Percentiles rank a stretch among this genome's conserved stretches.
phyloP scores from a whole-genome alignment of 2,113 vertebrate genomes.

The Scortum barcoo region DNA sequence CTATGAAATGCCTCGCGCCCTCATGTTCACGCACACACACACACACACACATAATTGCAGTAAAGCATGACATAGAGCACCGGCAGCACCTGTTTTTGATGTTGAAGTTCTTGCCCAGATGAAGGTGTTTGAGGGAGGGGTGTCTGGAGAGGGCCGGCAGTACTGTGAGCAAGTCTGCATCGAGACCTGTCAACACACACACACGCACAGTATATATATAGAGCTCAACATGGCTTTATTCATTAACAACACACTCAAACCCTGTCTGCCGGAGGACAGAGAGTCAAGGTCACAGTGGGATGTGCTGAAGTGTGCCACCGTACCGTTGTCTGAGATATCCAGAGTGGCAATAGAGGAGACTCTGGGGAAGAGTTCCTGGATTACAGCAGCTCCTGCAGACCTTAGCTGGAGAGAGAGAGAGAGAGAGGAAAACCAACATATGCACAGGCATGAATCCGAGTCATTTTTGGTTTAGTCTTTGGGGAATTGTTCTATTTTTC shows the following conservation, averaged over 20 bases:
- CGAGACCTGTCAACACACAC: constrained; percentile 83
- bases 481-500: constrained; percentile 62
- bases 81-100: constrained; percentile 89
- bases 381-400: constrained; percentile 87
- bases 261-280: constrained; percentile 12
- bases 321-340: constrained; percentile 91
- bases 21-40: not conserved
- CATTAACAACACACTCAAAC: constrained; percentile 42
- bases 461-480: constrained; percentile 56
- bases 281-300: constrained; percentile 52
- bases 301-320: constrained; percentile 26
- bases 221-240: constrained; percentile 27
- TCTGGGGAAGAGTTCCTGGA: constrained; percentile 88
- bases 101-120: constrained; percentile 91
- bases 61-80: constrained; percentile 12
- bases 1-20: not conserved
- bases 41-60: constrained; percentile 21
- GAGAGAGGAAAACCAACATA: constrained; percentile 32
- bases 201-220: constrained; percentile 7
- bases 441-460: constrained; percentile 47
- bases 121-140: constrained; percentile 88
- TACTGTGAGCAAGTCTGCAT: constrained; percentile 87
- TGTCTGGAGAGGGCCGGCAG: constrained; percentile 88
- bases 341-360: constrained; percentile 87
- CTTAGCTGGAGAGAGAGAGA: constrained; percentile 81